A percentile compares a stretch with the other conserved stretches of the same genome.
Evolutionary conservation across 2,888 invertebrate genomes (phyloP).

Genomic region (Notodonta ziczac): DNA sequence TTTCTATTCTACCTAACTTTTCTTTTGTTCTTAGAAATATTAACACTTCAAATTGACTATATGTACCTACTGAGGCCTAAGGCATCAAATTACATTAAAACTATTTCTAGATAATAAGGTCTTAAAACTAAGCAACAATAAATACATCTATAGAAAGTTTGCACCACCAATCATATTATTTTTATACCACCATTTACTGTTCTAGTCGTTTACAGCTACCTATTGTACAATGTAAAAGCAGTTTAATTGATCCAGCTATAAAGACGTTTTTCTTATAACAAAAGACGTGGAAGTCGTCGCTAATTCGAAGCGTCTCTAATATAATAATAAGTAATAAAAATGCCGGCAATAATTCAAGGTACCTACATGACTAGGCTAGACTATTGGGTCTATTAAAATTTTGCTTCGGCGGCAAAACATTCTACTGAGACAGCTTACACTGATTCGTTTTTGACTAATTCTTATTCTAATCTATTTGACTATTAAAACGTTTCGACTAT

Average conservation of each 20-base stretch:
- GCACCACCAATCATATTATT: slow-evolving; percentile 80
- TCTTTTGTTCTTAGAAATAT: slow-evolving; percentile 36
- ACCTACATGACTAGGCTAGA: slow-evolving; percentile 62
- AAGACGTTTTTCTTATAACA: slow-evolving; percentile 40
- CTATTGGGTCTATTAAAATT: slow-evolving; percentile 58
- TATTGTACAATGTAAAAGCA: slow-evolving; percentile 51
- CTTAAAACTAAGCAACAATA: slow-evolving; percentile 72
- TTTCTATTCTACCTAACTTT: slow-evolving; percentile 53
- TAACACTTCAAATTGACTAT: slow-evolving; percentile 43
- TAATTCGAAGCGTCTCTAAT: slow-evolving; percentile 70
- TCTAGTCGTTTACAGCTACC: slow-evolving; percentile 62
- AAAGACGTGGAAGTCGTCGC: slow-evolving; percentile 45
- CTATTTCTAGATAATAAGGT: slow-evolving; percentile 49
- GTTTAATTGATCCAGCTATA: slow-evolving; percentile 36
- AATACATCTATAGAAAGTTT: slow-evolving; percentile 75
- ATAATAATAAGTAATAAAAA: slow-evolving; percentile 60
- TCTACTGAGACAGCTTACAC: slow-evolving; percentile 68
- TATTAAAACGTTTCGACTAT: slow-evolving; percentile 61
- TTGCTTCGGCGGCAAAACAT: slow-evolving; percentile 61
- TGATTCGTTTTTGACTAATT: slow-evolving; percentile 57
- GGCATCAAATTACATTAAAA: slow-evolving; percentile 53
- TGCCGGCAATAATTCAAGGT: slow-evolving; percentile 64
- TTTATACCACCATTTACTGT: slow-evolving; percentile 65
- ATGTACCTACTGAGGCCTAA: slow-evolving; percentile 55
- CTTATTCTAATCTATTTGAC: slow-evolving; percentile 69